These are phyloP conservation scores for Neofelis nebulosa DNA, from an alignment of 2,113 vertebrate genomes.

Conservation along the genomic window DNA sequence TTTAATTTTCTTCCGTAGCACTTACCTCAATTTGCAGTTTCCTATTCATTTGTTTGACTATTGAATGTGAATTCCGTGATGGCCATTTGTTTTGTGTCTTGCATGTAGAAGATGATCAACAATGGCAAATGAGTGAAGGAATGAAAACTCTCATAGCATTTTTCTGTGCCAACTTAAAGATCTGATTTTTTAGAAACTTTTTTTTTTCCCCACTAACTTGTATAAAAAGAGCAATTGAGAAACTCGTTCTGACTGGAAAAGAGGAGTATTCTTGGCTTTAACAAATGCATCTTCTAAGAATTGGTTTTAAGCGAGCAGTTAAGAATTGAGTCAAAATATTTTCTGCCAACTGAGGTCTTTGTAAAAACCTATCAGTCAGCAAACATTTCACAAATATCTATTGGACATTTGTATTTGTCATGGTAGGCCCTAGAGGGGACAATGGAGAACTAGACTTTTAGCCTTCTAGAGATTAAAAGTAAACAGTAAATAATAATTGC, in stretches of 20 bases:
- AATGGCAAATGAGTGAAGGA: not conserved
- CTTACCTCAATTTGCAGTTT: not conserved
- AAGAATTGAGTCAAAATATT: slow-evolving; percentile 59
- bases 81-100: slow-evolving; percentile 4
- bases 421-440: not conserved
- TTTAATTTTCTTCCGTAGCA: not conserved
- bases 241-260: slow-evolving; percentile 55
- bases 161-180: slow-evolving; percentile 50
- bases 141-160: not conserved
- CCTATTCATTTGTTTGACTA: not conserved
- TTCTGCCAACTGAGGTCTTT: slow-evolving; percentile 44
- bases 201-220: not conserved
- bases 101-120: not conserved
- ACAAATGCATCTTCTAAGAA: slow-evolving; percentile 42
- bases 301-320: slow-evolving; percentile 20
- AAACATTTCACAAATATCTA: not conserved
- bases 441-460: not conserved
- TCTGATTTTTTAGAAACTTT: slow-evolving; percentile 18
- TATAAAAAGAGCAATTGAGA: slow-evolving; percentile 57
- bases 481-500: not conserved
- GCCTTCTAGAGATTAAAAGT: slow-evolving; percentile 13
- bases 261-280: slow-evolving; percentile 49
- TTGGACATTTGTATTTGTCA: not conserved
- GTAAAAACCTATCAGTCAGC: not conserved
- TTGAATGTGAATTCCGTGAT: not conserved